These are phyloP conservation scores for Apistogramma diplotaenia DNA, from an alignment of 2,113 vertebrate species.

Conservation along the genomic window DNA sequence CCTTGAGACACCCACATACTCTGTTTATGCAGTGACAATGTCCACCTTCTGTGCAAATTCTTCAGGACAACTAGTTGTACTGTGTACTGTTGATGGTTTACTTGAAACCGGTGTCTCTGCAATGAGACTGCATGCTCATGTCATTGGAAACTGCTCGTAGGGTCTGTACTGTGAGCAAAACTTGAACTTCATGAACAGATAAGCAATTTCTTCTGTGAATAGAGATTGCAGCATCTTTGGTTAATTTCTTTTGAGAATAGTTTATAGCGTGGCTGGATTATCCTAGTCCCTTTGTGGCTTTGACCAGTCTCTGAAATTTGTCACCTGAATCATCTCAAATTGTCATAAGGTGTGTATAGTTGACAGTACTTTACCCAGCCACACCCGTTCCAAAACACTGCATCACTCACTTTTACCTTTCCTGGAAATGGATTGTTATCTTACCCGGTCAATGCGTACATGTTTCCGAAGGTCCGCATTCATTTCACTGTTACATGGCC, in stretches of 20 bases:
- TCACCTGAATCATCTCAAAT: not conserved
- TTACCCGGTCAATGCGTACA: conserved; percentile 2
- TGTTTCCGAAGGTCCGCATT: conserved; percentile 29
- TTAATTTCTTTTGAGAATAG: not conserved
- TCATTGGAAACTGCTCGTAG: not conserved
- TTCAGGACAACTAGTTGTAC: not conserved
- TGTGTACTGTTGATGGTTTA: not conserved
- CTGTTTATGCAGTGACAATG: conserved; percentile 44
- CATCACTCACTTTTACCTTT: not conserved
- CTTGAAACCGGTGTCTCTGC: not conserved
- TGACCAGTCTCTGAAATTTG: not conserved
- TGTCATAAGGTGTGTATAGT: too few relatives aligned
- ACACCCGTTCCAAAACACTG: not conserved
- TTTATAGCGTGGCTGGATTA: not conserved
- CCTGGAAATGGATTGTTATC: not conserved
- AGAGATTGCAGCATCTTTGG: not conserved
- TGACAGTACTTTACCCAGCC: not conserved
- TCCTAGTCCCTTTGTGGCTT: not conserved
- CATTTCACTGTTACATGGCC: conserved; percentile 24
- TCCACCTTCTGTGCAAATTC: not conserved
- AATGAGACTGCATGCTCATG: too few relatives aligned
- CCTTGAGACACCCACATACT: conserved; percentile 55
- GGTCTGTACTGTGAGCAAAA: not conserved
- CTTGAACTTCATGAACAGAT: not conserved
- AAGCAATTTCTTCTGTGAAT: not conserved